Evolutionary conservation across 2,113 vertebrate species (phyloP).

Genomic region (Sclerurus mexicanus): DNA sequence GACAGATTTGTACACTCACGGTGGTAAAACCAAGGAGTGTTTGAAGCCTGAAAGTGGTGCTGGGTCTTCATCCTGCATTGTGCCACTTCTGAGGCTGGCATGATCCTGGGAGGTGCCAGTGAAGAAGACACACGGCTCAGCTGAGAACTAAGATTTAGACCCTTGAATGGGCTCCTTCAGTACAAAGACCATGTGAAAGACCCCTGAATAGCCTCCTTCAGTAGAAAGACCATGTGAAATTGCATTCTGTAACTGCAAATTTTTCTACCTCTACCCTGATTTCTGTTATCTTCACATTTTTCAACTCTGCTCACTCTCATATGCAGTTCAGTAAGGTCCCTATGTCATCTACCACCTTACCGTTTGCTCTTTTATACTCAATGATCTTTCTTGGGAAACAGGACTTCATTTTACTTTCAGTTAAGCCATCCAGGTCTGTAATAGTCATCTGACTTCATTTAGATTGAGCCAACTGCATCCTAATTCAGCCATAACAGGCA

Average conservation of each 20-base stretch:
- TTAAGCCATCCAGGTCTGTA: background rate
- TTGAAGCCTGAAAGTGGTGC: background rate
- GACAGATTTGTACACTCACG: background rate
- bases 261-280: constrained; percentile 28
- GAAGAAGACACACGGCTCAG: background rate
- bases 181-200: background rate
- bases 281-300: constrained; percentile 31
- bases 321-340: background rate
- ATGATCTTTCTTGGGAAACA: background rate
- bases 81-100: background rate
- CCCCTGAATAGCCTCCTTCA: background rate
- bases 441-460: background rate
- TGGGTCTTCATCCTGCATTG: background rate
- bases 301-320: background rate
- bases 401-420: background rate
- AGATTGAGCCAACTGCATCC: background rate
- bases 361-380: background rate
- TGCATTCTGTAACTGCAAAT: background rate
- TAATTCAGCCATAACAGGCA: background rate
- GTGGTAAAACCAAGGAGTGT: background rate
- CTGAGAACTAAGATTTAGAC: background rate
- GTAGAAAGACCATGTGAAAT: background rate
- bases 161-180: background rate
- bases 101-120: background rate
- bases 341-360: background rate